Evolutionary conservation across 2,888 invertebrate genomes (phyloP).

Genomic region (Zaprionus lineosus): DNA sequence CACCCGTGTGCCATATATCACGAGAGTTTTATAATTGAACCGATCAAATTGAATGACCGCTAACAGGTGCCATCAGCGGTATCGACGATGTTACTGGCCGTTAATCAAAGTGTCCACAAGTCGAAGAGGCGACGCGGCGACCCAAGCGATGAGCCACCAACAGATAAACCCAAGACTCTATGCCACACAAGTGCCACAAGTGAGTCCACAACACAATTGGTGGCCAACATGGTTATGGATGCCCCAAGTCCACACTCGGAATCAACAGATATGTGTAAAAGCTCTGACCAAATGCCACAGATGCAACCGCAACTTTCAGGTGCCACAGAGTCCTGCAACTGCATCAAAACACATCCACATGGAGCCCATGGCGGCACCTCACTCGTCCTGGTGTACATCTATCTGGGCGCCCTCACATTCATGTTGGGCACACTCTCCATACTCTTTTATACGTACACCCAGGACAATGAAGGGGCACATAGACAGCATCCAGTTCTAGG

Average conservation of each 20-base stretch:
- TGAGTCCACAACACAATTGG: constrained; percentile 54
- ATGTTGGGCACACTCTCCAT: constrained; percentile 76
- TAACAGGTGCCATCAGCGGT: constrained; percentile 38
- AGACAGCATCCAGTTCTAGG: neutral
- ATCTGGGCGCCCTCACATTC: constrained; percentile 75
- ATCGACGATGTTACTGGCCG: constrained; percentile 76
- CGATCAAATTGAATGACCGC: constrained; percentile 13
- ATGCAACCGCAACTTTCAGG: neutral
- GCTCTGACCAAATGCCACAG: constrained; percentile 43
- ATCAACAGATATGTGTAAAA: constrained; percentile 19
- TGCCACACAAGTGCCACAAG: constrained; percentile 10
- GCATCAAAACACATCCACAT: constrained; percentile 27
- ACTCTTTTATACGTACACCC: constrained; percentile 75
- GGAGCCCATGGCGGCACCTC: constrained; percentile 21
- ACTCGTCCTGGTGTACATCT: constrained; percentile 68
- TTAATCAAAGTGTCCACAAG: constrained; percentile 75
- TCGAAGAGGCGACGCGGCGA: constrained; percentile 44
- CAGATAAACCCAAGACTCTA: neutral
- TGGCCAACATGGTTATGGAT: constrained; percentile 40
- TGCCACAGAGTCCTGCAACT: constrained; percentile 36
- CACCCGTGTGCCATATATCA: constrained; percentile 64
- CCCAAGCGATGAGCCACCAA: neutral
- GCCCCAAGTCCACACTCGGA: constrained; percentile 1
- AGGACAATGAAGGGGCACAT: constrained; percentile 27
- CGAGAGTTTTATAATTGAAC: constrained; percentile 20